Conservation (phyloP, 2,113 vertebrate species). For the Tinamus guttatus region DNA sequence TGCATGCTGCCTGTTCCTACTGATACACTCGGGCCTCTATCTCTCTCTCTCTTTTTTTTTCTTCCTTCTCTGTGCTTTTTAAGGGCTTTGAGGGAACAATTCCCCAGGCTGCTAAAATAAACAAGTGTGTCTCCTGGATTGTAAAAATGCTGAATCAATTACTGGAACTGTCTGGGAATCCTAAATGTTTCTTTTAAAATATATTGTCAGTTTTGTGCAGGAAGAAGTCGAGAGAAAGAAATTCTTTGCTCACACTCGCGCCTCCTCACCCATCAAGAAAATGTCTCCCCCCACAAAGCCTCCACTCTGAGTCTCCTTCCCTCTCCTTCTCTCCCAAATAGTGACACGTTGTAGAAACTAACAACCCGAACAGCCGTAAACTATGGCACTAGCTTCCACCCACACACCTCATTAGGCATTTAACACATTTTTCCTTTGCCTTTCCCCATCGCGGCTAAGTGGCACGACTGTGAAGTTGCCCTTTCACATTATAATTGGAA, state of each 20-base stretch:
- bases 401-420: conserved; percentile 75
- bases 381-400: conserved; percentile 52
- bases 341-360: conserved; percentile 32
- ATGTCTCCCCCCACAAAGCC: not conserved
- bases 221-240: conserved; percentile 1
- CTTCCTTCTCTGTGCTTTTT: not conserved
- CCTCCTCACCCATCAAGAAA: not conserved
- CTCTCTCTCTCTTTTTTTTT: not conserved
- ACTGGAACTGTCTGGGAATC: not conserved
- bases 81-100: not conserved
- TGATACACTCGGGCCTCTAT: not conserved
- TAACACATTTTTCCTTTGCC: conserved; percentile 72
- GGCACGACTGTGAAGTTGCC: conserved; percentile 33
- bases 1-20: not conserved
- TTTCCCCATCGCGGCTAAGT: conserved; percentile 11
- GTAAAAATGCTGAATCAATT: conserved; percentile 28
- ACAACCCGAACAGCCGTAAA: conserved; percentile 49
- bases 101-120: conserved; percentile 19
- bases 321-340: not conserved
- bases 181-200: conserved; percentile 20
- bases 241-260: not conserved
- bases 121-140: not conserved
- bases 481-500: conserved; percentile 68
- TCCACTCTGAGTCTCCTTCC: not conserved
- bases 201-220: not conserved